phyloP scores from a whole-genome alignment of 2,888 invertebrate genomes.

The Eledone cirrhosa region DNA sequence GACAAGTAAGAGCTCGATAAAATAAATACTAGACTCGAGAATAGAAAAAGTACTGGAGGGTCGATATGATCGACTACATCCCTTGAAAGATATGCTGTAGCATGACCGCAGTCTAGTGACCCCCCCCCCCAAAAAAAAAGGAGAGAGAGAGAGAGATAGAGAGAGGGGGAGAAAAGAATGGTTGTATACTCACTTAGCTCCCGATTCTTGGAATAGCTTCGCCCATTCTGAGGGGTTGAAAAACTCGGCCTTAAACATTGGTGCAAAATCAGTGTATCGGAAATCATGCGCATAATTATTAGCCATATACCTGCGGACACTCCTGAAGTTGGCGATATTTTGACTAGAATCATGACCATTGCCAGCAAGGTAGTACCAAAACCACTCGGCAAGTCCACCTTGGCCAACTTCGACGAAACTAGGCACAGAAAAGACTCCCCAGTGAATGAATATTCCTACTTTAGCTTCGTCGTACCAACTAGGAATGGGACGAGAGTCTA shows the following conservation, averaged over 20 bases:
- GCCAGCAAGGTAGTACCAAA: constrained; percentile 74
- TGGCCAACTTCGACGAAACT: constrained; percentile 35
- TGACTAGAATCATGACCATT: constrained; percentile 14
- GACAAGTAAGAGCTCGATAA: no score
- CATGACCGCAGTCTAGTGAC: no score
- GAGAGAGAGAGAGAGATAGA: not conserved
- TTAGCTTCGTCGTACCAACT: constrained; percentile 68
- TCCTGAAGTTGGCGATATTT: constrained; percentile 12
- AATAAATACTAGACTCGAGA: no score
- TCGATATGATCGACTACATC: no score
- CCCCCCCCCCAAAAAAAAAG: no score
- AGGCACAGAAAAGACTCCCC: constrained; percentile 68
- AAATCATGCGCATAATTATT: constrained; percentile 83
- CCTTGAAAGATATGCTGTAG: no score
- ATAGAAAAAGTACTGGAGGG: no score
- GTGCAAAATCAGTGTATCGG: constrained; percentile 90
- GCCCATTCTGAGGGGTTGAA: constrained; percentile 87
- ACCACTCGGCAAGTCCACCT: constrained; percentile 78
- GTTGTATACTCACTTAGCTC: constrained; percentile 77
- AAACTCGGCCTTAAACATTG: constrained; percentile 84
- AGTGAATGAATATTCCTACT: constrained; percentile 68
- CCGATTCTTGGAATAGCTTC: constrained; percentile 80
- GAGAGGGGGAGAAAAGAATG: not conserved
- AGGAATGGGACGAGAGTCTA: constrained; percentile 66
- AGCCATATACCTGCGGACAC: constrained; percentile 19